phyloP scores from a whole-genome alignment of 2,797 vertebrate genomes.

The Halcyon chelicuti region DNA sequence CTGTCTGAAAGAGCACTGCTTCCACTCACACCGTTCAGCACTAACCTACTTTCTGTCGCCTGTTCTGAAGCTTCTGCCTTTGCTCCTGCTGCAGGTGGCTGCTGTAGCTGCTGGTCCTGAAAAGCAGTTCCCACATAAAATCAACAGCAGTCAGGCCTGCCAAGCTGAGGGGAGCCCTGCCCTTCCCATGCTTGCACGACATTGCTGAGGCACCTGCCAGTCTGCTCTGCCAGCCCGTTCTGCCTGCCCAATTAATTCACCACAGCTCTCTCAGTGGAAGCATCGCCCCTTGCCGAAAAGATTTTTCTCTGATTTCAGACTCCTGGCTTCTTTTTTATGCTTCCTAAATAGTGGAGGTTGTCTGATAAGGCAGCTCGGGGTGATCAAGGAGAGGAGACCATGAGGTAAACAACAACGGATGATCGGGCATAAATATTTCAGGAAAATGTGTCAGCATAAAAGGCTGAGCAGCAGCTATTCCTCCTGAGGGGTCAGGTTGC shows the following conservation, averaged over 20 bases:
- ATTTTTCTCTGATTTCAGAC: neutral
- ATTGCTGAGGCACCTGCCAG: neutral
- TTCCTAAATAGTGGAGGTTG: neutral
- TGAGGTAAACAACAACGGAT: neutral
- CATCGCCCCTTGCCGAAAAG: neutral
- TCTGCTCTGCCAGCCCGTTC: neutral
- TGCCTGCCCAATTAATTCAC: neutral
- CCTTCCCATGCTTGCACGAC: neutral
- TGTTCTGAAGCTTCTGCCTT: neutral
- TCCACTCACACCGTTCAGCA: neutral
- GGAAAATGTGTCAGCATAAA: conserved; percentile 26
- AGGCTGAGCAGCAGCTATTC: conserved; percentile 23
- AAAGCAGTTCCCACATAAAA: neutral
- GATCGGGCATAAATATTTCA: conserved; percentile 43
- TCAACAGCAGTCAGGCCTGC: neutral
- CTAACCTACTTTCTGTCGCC: neutral
- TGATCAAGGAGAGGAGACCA: neutral
- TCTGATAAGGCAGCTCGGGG: neutral
- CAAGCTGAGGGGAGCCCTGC: neutral
- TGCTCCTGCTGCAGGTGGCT: neutral
- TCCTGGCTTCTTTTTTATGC: neutral
- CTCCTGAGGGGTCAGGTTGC: conserved; percentile 17
- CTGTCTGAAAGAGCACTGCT: neutral
- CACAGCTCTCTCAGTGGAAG: neutral
- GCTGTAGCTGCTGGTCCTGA: neutral